Base-by-base conservation (phyloP, 2,797 vertebrate genomes). In the Sciurus carolinensis region DNA sequence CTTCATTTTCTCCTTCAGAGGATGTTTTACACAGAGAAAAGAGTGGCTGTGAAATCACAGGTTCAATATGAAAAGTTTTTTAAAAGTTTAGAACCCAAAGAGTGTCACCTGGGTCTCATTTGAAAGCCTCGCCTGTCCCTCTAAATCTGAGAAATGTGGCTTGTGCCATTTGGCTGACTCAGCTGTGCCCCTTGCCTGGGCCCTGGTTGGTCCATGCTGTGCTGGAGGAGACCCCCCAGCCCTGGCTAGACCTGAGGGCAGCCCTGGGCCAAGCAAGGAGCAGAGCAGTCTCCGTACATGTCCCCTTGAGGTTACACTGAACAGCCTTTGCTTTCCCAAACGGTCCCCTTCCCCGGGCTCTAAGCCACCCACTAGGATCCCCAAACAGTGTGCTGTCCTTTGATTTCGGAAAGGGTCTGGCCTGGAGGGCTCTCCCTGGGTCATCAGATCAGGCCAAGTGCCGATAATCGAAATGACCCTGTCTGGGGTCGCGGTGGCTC, bases 11-110 rank as follows among this genome's bases (percentile, higher is more conserved):
- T 69, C 57, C 20, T 84, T 62, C 42, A 47, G 66, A 30, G 44
- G 50, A 17, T 80, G 33, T 66, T 83, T 92, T 87, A 39, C 17
- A 22, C 59, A 80, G 79, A 67, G 66, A 87, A 89, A 69, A 18
- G 33, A 50, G 24, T 75, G 54, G 15, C 36, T 64, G 0, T 22
- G 50, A 57, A 62, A 76, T 52, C 22, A 26, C 42, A 33, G 18
- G 39, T 73, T 88, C 26, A 36, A 81, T 13, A 3, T n/a, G 17
- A 59, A 81, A 83, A 79, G 66, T 47, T 83, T 72, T 72, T 57
- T 13, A 44, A 75, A 69, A 33, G 47, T 72, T 54, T 71, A 83
- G 59, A 77, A 24, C 52, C 62, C 9, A 64, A 26, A 36, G 24
- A 71, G 22, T 5, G 36, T 7, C 20, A n/a, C 28, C 11, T 0